phyloP scores from a whole-genome alignment of 2,888 invertebrate genomes.

The Gasteruption jaculator region DNA sequence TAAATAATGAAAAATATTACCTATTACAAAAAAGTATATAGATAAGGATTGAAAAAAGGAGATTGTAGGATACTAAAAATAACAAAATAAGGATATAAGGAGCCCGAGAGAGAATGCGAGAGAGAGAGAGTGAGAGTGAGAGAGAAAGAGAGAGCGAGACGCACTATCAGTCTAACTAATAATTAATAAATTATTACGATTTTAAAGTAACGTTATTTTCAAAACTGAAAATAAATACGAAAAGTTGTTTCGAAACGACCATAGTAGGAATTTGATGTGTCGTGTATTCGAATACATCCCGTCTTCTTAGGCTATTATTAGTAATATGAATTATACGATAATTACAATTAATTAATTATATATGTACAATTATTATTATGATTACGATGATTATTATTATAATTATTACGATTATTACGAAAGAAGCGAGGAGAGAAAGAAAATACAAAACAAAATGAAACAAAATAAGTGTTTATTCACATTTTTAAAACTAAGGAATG shows the following conservation, averaged over 20 bases:
- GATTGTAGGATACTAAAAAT: too few species aligned
- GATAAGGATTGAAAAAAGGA: neutral
- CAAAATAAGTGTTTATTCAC: slow-evolving; percentile 49
- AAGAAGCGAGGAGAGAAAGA: too few species aligned
- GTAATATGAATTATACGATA: slow-evolving; percentile 42
- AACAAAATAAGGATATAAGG: neutral
- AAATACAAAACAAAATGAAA: slow-evolving; percentile 36
- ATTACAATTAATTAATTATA: slow-evolving; percentile 46
- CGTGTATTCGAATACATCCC: slow-evolving; percentile 21
- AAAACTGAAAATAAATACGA: too few species aligned
- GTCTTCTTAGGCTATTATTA: slow-evolving; percentile 46
- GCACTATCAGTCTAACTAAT: too few species aligned
- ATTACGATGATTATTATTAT: too few species aligned
- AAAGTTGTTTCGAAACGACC: too few species aligned
- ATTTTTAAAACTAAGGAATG: slow-evolving; percentile 50
- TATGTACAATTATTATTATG: slow-evolving; percentile 41
- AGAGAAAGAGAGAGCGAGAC: slow-evolving; percentile 6
- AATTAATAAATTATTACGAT: too few species aligned
- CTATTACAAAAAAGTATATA: too few species aligned
- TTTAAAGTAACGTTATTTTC: too few species aligned
- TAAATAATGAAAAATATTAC: too few species aligned
- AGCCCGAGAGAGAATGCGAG: slow-evolving; percentile 5
- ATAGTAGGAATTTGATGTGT: neutral
- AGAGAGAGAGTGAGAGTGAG: slow-evolving; percentile 9
- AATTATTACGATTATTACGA: too few species aligned